Percentiles rank a stretch among this genome's conserved stretches.
Conservation (phyloP, 2,113 vertebrate genomes). For the Pomatorhinus ruficollis region DNA sequence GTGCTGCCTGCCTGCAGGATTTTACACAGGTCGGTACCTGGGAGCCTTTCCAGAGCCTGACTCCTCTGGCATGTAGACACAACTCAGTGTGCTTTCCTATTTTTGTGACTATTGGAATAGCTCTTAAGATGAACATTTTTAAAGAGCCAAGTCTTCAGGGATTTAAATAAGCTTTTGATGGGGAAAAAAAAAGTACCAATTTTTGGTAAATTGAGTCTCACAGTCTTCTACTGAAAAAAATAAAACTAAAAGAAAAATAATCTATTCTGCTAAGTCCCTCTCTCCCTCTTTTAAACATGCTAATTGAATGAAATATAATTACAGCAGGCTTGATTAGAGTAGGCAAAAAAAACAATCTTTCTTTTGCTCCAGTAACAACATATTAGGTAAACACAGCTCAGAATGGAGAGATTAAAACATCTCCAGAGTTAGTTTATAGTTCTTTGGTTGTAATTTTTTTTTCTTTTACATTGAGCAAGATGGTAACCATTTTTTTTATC, state of each 20-base stretch:
- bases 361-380: conserved; percentile 35
- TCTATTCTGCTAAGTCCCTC: not conserved
- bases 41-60: not conserved
- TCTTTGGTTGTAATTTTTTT: conserved; percentile 56
- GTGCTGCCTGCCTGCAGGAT: not conserved
- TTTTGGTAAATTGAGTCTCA: conserved; percentile 37
- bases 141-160: not conserved
- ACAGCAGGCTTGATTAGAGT: not conserved
- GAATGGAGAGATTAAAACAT: conserved; percentile 53
- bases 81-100: not conserved
- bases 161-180: conserved; percentile 34
- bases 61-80: conserved; percentile 19
- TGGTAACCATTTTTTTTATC: conserved; percentile 78
- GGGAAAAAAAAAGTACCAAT: not conserved
- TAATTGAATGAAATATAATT: conserved; percentile 58
- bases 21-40: not conserved
- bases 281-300: conserved; percentile 20
- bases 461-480: conserved; percentile 68
- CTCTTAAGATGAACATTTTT: not conserved
- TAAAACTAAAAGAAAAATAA: not conserved
- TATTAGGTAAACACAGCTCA: conserved; percentile 60
- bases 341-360: not conserved
- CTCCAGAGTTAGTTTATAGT: conserved; percentile 62
- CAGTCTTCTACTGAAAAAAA: conserved; percentile 25
- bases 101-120: conserved; percentile 16